These are phyloP conservation scores for Arizona elegans DNA, from an alignment of 2,113 vertebrate species.

Conservation along the genomic window DNA sequence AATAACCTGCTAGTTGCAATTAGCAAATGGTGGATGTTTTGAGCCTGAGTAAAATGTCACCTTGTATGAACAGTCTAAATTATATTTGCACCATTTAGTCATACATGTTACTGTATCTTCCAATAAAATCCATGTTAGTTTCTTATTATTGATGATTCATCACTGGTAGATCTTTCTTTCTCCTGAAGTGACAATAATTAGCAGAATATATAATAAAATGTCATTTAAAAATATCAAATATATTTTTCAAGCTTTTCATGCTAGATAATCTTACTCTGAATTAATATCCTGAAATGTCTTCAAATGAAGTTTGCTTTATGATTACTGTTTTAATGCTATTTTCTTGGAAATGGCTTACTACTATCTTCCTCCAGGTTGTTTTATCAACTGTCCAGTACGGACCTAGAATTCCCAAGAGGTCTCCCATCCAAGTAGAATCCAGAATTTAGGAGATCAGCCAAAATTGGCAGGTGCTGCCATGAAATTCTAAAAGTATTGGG, in stretches of 20 bases:
- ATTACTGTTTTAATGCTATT: neutral
- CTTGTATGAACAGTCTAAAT: slow-evolving; percentile 37
- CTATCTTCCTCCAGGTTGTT: neutral
- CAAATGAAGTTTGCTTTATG: neutral
- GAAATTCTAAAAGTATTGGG: neutral
- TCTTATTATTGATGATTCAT: slow-evolving; percentile 14
- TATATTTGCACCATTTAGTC: slow-evolving; percentile 16
- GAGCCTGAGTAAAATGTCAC: slow-evolving; percentile 41
- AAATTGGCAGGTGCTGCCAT: neutral
- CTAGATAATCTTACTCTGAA: neutral
- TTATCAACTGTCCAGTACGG: neutral
- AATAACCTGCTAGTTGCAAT: slow-evolving; percentile 45
- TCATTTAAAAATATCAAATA: neutral
- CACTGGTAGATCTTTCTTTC: neutral
- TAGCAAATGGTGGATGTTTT: slow-evolving; percentile 40
- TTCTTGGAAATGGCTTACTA: neutral
- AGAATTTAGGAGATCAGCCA: neutral
- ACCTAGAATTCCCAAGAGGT: neutral
- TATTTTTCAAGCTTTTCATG: rapidly evolving
- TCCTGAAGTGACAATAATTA: neutral
- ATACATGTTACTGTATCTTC: neutral
- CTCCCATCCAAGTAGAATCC: neutral
- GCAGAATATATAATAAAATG: neutral
- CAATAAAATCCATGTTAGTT: neutral
- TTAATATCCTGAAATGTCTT: neutral